phyloP scores from a whole-genome alignment of 2,797 vertebrate genomes.

The Neoniphon sammara region DNA sequence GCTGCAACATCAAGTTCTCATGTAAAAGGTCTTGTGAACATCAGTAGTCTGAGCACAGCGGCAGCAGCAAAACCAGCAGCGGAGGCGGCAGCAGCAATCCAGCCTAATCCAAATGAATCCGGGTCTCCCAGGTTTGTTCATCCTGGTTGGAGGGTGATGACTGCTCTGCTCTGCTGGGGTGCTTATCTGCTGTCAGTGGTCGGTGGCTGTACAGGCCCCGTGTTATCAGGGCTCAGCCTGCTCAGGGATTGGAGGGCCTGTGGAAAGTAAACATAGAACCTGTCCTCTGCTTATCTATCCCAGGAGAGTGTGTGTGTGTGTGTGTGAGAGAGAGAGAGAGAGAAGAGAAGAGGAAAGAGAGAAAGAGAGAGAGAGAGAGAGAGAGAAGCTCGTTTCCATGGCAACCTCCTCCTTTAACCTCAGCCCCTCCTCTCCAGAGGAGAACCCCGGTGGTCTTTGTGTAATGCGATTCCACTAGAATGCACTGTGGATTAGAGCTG shows the following conservation, averaged over 20 bases:
- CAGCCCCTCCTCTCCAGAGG: conserved; percentile 71
- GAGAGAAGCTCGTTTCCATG: conserved; percentile 82
- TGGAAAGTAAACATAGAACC: conserved; percentile 83
- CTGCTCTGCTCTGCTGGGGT: conserved; percentile 74
- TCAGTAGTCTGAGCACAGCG: conserved; percentile 79
- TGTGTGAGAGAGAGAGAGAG: conserved; percentile 39
- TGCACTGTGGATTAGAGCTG: conserved; percentile 85
- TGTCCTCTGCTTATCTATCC: conserved; percentile 84
- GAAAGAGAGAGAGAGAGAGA: conserved; percentile 27
- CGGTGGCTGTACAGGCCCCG: conserved; percentile 72
- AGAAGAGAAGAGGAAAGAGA: conserved; percentile 30
- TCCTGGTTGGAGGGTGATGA: conserved; percentile 79
- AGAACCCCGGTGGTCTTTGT: conserved; percentile 87
- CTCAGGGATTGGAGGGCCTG: conserved; percentile 80
- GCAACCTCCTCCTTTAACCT: conserved; percentile 77
- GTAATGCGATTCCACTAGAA: conserved; percentile 86
- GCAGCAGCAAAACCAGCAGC: conserved; percentile 40
- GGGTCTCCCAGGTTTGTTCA: conserved; percentile 77
- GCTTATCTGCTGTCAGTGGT: conserved; percentile 83
- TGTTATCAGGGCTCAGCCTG: conserved; percentile 83
- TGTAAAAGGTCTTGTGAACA: conserved; percentile 71
- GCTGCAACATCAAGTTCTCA: conserved; percentile 70
- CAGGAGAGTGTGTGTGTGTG: conserved; percentile 59
- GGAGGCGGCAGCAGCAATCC: conserved; percentile 73
- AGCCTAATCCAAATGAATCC: conserved; percentile 86